A percentile compares a stretch with the other conserved stretches of the same genome.
Conservation (phyloP, 2,888 invertebrate species). For the Synergus laeviventris region DNA sequence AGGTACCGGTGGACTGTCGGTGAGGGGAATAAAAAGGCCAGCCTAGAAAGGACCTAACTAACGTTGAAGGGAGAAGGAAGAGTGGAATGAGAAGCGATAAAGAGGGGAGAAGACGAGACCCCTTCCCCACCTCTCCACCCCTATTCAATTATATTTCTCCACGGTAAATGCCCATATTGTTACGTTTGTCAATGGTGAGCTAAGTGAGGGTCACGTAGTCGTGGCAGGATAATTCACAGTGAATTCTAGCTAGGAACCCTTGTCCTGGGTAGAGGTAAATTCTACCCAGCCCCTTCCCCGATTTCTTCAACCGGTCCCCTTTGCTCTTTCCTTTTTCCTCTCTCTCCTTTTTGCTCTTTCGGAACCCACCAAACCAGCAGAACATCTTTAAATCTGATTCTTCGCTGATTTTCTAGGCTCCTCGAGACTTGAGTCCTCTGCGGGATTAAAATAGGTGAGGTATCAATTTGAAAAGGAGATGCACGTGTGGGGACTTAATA, state of each 20-base stretch:
- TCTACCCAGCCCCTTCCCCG: conserved; percentile 15
- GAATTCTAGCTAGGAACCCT: conserved; percentile 65
- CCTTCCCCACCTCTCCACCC: conserved; percentile 61
- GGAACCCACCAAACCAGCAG: conserved; percentile 48
- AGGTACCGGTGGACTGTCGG: conserved; percentile 64
- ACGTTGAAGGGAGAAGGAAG: conserved; percentile 68
- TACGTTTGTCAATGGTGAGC: conserved; percentile 75
- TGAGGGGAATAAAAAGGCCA: conserved; percentile 72
- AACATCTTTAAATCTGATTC: conserved; percentile 49
- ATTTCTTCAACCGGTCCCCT: conserved; percentile 43
- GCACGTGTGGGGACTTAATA: conserved; percentile 7
- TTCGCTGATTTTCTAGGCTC: conserved; percentile 51
- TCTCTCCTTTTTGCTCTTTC: conserved; percentile 41
- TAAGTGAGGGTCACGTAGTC: conserved; percentile 73
- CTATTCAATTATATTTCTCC: conserved; percentile 75
- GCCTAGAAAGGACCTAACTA: conserved; percentile 74
- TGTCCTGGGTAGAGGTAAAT: conserved; percentile 14
- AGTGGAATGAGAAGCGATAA: conserved; percentile 59
- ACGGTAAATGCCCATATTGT: conserved; percentile 76
- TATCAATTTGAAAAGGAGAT: conserved; percentile 52
- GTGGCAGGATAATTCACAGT: conserved; percentile 66
- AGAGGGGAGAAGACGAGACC: conserved; percentile 47
- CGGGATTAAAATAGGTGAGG: conserved; percentile 42
- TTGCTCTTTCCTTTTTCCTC: conserved; percentile 42
- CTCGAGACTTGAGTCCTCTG: conserved; percentile 41